Evolutionary conservation across 1,140 invertebrate genomes (phyloP).

Genomic region (Pseudomyrmex dendroicus): DNA sequence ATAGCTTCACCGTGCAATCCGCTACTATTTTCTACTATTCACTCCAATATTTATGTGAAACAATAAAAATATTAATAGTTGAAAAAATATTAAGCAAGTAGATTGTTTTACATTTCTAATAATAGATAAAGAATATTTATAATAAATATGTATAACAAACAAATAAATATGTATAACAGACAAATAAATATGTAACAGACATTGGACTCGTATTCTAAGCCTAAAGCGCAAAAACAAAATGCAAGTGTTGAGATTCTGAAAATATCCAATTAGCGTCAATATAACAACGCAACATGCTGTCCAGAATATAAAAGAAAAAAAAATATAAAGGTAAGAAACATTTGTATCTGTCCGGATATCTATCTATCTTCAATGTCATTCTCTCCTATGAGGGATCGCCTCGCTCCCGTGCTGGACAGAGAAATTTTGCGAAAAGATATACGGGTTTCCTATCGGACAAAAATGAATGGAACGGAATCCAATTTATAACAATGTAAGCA

Average conservation of each 20-base stretch:
- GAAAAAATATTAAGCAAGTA: background rate
- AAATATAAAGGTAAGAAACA: constrained; percentile 65
- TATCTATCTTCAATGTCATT: constrained; percentile 71
- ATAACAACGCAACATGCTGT: background rate
- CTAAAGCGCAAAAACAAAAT: background rate
- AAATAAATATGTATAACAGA: no score
- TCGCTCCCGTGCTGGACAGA: constrained; percentile 36
- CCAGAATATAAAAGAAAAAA: constrained; percentile 34
- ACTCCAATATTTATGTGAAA: constrained; percentile 5
- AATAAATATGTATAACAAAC: background rate
- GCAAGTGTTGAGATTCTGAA: background rate
- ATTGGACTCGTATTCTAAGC: no score
- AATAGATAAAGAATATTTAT: background rate
- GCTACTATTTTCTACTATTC: background rate
- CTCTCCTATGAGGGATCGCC: constrained; percentile 66
- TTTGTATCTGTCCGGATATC: constrained; percentile 71
- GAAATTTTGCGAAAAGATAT: constrained; percentile 72
- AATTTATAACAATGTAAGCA: constrained; percentile 63
- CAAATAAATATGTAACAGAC: no score
- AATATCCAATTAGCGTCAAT: background rate
- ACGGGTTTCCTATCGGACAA: constrained; percentile 42
- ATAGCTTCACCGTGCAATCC: constrained; percentile 27
- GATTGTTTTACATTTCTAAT: background rate
- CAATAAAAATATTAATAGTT: background rate
- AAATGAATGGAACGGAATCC: constrained; percentile 58